Base-by-base conservation (phyloP, 2,113 vertebrate species). In the Actenoides lindsayi region DNA sequence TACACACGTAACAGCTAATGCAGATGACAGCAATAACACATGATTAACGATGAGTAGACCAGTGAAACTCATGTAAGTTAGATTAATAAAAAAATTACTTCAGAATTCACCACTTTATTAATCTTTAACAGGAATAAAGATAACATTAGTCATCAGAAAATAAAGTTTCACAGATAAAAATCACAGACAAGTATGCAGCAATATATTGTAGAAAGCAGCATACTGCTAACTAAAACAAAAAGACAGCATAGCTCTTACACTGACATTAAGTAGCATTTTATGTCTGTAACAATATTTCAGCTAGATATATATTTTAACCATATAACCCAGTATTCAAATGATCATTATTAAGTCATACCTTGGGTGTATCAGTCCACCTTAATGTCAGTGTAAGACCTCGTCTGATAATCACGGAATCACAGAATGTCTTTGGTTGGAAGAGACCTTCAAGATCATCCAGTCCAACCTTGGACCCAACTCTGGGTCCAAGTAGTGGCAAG, bases 101-200 rank as follows among this genome's bases (percentile, higher is more conserved):
- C 46, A 21, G 54, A 68, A 84, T 30, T 51, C 67, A 31, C 65
- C 31, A 69, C 68, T 91, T 81, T 63, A 64, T 94, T 73, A 33
- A 17, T 92, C 92, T 94, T 94, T 93, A 95, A 87, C 62, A 95
- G 39, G 56, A 91, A 50, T 83, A 41, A 76, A 96, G 95, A 96
- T 96, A 81, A 87, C 69, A 65, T 97, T 97, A 97, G 96, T 96
- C 96, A 97, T 95, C 94, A 63, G 93, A 96, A 97, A 94, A 94
- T 88, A 57, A 87, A 92, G 48, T 75, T 92, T 86, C 76, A 89
- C 74, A 93, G 97, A 98, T 97, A 93, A 90, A 77, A 87, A 87
- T 90, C 59, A 15, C 53, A 92, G 93, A 84, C 73, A 94, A 96
- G 46, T 95, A 68, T 83, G 35, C 44, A 88, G 37, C 33, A 78